Base-by-base conservation (phyloP, 2,113 vertebrate genomes). In the Promerops cafer region DNA sequence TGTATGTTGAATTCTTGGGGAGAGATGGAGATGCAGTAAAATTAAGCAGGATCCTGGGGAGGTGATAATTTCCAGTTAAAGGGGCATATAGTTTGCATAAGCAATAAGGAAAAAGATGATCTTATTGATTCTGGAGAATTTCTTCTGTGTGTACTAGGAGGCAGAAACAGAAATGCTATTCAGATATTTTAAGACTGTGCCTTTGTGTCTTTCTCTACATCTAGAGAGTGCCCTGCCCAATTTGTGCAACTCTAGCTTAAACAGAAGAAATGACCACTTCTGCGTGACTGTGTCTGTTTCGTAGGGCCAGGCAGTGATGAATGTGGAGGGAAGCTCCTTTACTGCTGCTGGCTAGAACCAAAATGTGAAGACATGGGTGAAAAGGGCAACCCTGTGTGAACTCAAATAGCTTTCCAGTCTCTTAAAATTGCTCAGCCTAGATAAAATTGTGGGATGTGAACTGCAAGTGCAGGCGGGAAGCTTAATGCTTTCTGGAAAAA, bases 121-220 rank as follows among this genome's bases (percentile, higher is more conserved):
- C 12, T 64, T 68, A 68, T 40, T 82, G 35, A 76, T 90, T 90
- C 49, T 64, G 24, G 22, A 90, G 66, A 76, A 53, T 93, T 94
- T 92, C 47, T 63, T 87, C 78, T 94, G 39, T 64, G 30, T 12
- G 2, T 52, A 74, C 49, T 64, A 86, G 66, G 19, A 90, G 42
- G 40, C 75, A 94, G 85, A 93, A 92, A 80, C 66, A 90, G 90
- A 93, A 87, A 35, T 82, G 15, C 96, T 84, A 49, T 84, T 91
- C 61, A 79, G 74, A 52, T 87, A 57, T 89, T 91, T 88, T 80
- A 72, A 87, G 81, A 76, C 45, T 4, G 1, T 90, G 74, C 27
- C 69, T 81, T 91, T 93, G 31, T 87, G 53, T 52, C 49, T 93
- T 87, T 45, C 63, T 83, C 57, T 90, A 61, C 50, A 82, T 83